phyloP scores from a whole-genome alignment of 2,113 vertebrate species.

The Dasyurus viverrinus region DNA sequence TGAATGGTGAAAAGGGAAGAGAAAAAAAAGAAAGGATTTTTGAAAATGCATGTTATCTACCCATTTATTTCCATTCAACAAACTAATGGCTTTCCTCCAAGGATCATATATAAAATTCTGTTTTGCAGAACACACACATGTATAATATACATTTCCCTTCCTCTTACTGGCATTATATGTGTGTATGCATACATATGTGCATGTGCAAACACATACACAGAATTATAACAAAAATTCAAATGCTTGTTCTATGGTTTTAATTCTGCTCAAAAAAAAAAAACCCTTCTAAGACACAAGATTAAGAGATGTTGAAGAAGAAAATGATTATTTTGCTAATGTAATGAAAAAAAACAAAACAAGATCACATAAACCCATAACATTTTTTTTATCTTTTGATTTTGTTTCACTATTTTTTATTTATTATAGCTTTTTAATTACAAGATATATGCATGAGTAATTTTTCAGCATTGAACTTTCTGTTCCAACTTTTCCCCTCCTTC shows the following conservation, averaged over 20 bases:
- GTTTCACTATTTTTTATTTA: too few species aligned
- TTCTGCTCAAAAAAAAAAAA: slow-evolving; percentile 62
- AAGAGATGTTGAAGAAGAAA: slow-evolving; percentile 71
- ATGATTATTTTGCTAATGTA: slow-evolving; percentile 60
- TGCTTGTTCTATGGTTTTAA: slow-evolving; percentile 66
- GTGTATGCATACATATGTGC: not conserved
- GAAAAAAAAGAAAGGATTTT: slow-evolving; percentile 49
- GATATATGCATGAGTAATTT: too few species aligned
- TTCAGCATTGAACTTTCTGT: too few species aligned
- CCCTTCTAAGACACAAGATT: slow-evolving; percentile 61
- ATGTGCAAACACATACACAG: not conserved
- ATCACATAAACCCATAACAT: slow-evolving; percentile 53
- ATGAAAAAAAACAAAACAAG: slow-evolving; percentile 41
- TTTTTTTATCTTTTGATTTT: too few species aligned
- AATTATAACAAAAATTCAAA: slow-evolving; percentile 69
- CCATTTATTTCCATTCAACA: not conserved
- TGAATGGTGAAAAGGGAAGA: slow-evolving; percentile 27
- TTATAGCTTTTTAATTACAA: too few species aligned
- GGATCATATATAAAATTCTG: not conserved
- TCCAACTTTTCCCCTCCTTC: too few species aligned
- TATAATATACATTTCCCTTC: not conserved
- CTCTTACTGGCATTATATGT: not conserved
- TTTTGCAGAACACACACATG: not conserved
- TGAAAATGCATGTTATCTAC: not conserved
- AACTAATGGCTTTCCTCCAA: not conserved